Conservation (phyloP, 2,797 vertebrate species). For the Cottoperca gobio region DNA sequence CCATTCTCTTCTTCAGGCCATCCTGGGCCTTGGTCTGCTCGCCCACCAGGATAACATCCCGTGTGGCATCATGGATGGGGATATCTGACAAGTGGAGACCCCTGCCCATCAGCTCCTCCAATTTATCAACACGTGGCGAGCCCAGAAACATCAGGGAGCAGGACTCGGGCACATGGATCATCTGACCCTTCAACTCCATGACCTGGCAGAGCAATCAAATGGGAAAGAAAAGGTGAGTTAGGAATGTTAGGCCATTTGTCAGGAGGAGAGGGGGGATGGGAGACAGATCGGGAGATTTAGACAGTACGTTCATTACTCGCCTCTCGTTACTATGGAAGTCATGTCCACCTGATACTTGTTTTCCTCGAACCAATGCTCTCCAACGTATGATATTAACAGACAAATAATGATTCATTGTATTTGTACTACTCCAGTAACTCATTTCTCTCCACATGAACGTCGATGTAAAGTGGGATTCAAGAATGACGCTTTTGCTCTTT, state of each 20-base stretch:
- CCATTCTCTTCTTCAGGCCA: slow-evolving; percentile 98
- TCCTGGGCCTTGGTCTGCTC: slow-evolving; percentile 99
- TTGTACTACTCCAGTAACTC: neutral
- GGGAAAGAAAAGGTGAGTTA: neutral
- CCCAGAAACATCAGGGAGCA: slow-evolving; percentile 95
- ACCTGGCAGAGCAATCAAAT: slow-evolving; percentile 83
- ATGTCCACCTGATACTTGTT: neutral
- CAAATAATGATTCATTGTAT: slow-evolving; percentile 5
- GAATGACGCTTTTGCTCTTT: neutral
- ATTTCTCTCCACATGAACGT: neutral
- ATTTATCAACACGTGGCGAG: slow-evolving; percentile 96
- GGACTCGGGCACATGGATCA: slow-evolving; percentile 97
- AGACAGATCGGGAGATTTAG: neutral
- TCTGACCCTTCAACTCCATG: slow-evolving; percentile 99
- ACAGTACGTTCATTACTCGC: neutral
- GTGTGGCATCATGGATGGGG: slow-evolving; percentile 97
- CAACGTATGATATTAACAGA: neutral
- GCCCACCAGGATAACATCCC: slow-evolving; percentile 96
- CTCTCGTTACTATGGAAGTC: neutral
- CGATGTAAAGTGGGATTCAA: neutral
- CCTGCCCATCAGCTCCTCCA: slow-evolving; percentile 98
- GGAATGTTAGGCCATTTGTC: too few relatives aligned
- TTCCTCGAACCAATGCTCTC: neutral
- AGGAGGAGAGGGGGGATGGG: neutral
- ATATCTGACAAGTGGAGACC: slow-evolving; percentile 97